Conservation (phyloP, 2,113 vertebrate species). For the Mobula hypostoma region DNA sequence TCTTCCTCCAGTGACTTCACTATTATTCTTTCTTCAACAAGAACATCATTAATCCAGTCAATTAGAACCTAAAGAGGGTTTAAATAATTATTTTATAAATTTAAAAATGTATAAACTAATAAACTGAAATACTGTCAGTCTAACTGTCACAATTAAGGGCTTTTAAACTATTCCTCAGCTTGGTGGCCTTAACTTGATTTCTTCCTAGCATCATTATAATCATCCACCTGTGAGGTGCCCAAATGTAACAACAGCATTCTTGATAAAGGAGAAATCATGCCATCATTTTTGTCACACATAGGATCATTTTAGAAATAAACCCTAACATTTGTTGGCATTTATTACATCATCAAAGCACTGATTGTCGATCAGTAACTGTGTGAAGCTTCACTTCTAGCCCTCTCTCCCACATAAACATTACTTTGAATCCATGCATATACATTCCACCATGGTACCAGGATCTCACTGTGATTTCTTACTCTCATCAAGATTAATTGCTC, state of each 20-base stretch:
- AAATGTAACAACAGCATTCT: neutral
- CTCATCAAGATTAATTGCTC: neutral
- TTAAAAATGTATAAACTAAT: neutral
- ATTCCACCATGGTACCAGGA: neutral
- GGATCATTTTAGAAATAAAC: neutral
- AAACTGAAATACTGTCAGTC: neutral
- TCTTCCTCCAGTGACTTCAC: conserved; percentile 94
- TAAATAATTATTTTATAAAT: neutral
- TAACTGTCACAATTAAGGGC: neutral
- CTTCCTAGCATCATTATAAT: too few relatives aligned
- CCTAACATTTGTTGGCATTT: neutral
- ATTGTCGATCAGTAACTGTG: neutral
- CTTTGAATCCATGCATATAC: neutral
- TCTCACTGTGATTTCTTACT: neutral
- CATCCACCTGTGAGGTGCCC: neutral
- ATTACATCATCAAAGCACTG: neutral
- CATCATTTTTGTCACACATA: neutral
- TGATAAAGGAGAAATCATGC: neutral
- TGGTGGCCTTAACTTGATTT: neutral
- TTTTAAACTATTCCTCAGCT: neutral
- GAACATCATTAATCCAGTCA: conserved; percentile 89
- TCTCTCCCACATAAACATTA: neutral
- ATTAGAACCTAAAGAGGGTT: conserved; percentile 69
- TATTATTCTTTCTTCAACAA: conserved; percentile 92
- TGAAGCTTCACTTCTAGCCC: neutral